Evolutionary conservation across 2,113 vertebrate species (phyloP).

Genomic region (Dicentrarchus labrax): DNA sequence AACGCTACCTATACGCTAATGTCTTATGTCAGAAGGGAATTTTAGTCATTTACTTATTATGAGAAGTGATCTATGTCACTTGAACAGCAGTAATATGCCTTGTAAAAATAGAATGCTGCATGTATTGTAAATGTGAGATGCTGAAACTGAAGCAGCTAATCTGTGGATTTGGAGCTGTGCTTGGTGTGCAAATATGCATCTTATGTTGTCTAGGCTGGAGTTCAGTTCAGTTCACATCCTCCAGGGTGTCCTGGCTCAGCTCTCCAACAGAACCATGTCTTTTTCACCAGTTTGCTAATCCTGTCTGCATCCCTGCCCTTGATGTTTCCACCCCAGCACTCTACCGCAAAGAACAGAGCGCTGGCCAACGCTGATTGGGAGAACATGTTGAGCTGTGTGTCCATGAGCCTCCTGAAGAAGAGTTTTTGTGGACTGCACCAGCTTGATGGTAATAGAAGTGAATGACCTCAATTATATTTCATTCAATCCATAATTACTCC

Average conservation of each 20-base stretch:
- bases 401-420: neutral
- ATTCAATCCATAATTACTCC: neutral
- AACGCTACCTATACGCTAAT: too few relatives aligned
- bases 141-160: neutral
- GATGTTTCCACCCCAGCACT: slow-evolving; percentile 58
- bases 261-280: slow-evolving; percentile 43
- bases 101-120: too few relatives aligned
- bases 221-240: slow-evolving; percentile 57
- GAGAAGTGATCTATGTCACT: neutral
- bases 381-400: slow-evolving; percentile 19
- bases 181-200: slow-evolving; percentile 23
- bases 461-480: slow-evolving; percentile 14
- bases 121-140: neutral
- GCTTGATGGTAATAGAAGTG: neutral
- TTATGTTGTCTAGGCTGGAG: slow-evolving; percentile 27
- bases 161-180: slow-evolving; percentile 6
- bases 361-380: slow-evolving; percentile 37
- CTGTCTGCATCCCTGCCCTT: slow-evolving; percentile 65
- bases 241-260: slow-evolving; percentile 50
- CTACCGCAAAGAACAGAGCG: slow-evolving; percentile 24
- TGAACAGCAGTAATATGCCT: neutral
- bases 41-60: too few relatives aligned
- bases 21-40: too few relatives aligned
- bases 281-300: slow-evolving; percentile 63
- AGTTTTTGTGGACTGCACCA: neutral